Percentiles rank a stretch among this genome's conserved stretches.
These are phyloP conservation scores for Drosophila colorata DNA, from an alignment of 2,888 invertebrate species.

Conservation along the genomic window DNA sequence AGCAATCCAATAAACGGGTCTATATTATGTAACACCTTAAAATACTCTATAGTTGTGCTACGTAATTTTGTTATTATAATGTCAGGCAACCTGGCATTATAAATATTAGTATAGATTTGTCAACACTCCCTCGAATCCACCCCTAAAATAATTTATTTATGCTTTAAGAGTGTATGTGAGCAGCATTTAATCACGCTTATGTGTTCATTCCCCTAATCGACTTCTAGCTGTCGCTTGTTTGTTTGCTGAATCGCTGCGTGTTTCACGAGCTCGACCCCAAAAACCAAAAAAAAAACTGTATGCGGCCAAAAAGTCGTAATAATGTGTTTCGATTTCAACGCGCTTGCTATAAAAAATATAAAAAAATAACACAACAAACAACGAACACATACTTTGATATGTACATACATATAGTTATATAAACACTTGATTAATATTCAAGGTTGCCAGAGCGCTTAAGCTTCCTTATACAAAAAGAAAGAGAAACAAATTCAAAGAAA, in stretches of 20 bases:
- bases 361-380: conserved; percentile 24
- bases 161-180: background rate
- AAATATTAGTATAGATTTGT: conserved; percentile 3
- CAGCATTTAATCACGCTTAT: conserved; percentile 8
- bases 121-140: conserved; percentile 12
- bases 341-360: conserved; percentile 23
- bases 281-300: conserved; percentile 2
- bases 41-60: no score
- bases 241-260: conserved; percentile 25
- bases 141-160: conserved; percentile 7
- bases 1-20: no score
- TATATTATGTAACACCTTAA: background rate
- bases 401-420: conserved; percentile 29
- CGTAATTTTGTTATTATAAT: background rate
- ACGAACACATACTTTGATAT: conserved; percentile 25
- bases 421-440: conserved; percentile 55
- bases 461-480: conserved; percentile 49
- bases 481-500: conserved; percentile 43
- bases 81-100: background rate
- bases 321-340: conserved; percentile 29
- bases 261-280: conserved; percentile 27
- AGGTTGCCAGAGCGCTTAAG: conserved; percentile 39
- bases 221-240: conserved; percentile 11
- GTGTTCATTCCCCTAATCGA: conserved; percentile 5
- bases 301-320: conserved; percentile 27